Evolutionary conservation across 2,113 vertebrate species (phyloP).

Genomic region (Merops nubicus): DNA sequence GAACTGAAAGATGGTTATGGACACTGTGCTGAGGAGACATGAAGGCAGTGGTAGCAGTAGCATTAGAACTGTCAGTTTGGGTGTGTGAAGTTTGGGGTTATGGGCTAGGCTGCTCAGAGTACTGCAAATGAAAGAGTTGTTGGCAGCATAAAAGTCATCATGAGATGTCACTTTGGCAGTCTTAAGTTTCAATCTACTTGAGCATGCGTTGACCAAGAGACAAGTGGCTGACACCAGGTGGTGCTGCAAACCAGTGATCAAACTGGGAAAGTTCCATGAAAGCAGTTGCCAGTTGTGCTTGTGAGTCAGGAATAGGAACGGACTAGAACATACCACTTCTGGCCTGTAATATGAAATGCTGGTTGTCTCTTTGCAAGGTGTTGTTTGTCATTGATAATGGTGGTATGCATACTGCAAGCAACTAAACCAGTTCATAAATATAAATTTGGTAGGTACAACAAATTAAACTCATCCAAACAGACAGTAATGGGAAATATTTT

Average conservation of each 20-base stretch:
- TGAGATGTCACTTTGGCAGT: not conserved
- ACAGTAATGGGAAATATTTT: not conserved
- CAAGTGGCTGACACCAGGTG: not conserved
- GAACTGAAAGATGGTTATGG: not conserved
- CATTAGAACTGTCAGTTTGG: not conserved
- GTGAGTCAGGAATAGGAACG: not conserved
- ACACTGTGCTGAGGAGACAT: not conserved
- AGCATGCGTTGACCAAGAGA: not conserved
- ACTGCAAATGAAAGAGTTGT: not conserved
- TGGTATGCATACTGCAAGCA: not conserved
- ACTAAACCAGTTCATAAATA: not conserved
- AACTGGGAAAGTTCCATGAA: not conserved
- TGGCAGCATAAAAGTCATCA: no score
- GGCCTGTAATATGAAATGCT: not conserved
- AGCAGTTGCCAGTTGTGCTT: not conserved
- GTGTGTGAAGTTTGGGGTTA: not conserved
- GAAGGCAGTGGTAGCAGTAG: not conserved
- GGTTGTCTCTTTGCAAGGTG: not conserved
- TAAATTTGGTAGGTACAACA: not conserved
- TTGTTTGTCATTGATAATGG: not conserved
- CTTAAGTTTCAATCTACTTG: not conserved
- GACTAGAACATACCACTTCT: not conserved
- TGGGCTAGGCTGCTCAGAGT: not conserved
- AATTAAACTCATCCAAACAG: not conserved
- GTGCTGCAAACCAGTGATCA: not conserved